A percentile compares a stretch with the other conserved stretches of the same genome.
Evolutionary conservation across 2,888 invertebrate genomes (phyloP).

Genomic region (Liopterus haemorrhoidalis): DNA sequence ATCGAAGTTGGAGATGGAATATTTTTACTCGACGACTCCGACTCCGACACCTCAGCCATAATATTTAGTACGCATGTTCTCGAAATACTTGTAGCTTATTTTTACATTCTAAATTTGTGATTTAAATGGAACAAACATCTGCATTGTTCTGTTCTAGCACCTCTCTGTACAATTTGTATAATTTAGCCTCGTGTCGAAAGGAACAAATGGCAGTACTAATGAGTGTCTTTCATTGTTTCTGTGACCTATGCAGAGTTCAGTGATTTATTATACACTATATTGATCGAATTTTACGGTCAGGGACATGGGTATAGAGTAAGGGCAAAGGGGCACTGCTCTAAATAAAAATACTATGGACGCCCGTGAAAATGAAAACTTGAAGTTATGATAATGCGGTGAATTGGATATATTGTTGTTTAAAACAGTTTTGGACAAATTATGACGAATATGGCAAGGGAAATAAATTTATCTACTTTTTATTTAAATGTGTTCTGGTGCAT

Average conservation of each 20-base stretch:
- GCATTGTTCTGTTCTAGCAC: constrained; percentile 1
- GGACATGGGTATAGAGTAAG: neutral
- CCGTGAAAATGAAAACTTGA: no score
- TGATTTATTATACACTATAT: constrained; percentile 13
- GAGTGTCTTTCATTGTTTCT: constrained; percentile 7
- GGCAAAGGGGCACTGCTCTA: neutral
- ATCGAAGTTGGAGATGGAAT: neutral
- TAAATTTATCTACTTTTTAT: no score
- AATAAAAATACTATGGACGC: no score
- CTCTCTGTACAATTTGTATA: constrained; percentile 4
- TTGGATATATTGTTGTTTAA: no score
- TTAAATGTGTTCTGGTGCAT: no score
- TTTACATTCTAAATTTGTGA: no score
- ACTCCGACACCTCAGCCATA: neutral
- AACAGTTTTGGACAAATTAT: no score
- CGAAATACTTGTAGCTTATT: constrained; percentile 1
- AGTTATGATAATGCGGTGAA: no score
- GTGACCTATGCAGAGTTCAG: constrained; percentile 17
- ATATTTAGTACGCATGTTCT: neutral
- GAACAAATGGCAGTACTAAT: constrained; percentile 15
- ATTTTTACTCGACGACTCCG: neutral
- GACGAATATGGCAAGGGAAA: no score
- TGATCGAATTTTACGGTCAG: no score
- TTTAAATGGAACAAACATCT: no score
- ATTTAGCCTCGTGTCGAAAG: constrained; percentile 9